Evolutionary conservation across 2,113 vertebrate species (phyloP), one percentile per base, ranked within the genome.

Genomic region (Podarcis cretensis): DNA sequence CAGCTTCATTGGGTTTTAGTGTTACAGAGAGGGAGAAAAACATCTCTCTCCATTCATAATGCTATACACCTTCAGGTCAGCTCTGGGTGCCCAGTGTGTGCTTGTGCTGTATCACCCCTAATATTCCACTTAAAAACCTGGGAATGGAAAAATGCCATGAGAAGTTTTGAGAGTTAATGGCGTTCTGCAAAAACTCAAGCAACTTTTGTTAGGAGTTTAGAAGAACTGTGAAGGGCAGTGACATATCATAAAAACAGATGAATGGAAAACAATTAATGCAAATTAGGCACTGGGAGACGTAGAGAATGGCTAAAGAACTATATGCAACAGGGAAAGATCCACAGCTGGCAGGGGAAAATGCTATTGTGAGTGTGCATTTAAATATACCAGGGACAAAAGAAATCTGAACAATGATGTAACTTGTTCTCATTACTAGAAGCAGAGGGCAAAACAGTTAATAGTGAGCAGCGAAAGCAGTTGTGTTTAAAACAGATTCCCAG

Each of bases 401-500:
- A 76, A 76, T 66, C 74, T 4, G 13, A 77, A 77, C 73, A 76
- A 77, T 77, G 57, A 40, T 63, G 27, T 85, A 63, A 37, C 35
- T 23, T 30, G 32, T 40, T 63, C 32, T 85, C 57, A 25, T 76
- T 85, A 85, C 57, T 27, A 40, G 32, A 85, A 30, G 73, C 57
- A 85, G 84, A 85, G 84, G 84, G 71, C 84, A 85, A 85, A 76
- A 63, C 71, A 25, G 84, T 63, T 85, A 76, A 85, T 65, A 77
- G 57, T 30, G 73, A 40, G 74, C 54, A 65, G 84, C 8, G 25
- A 65, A 63, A 63, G 14, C 32, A 65, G 73, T 65, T 85, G 73
- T 65, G 73, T 85, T 77, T 66, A 84, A 73, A 84, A 84, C 66
- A 71, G 82, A 54, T 83, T 83, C 14, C 57, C 57, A 65, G 84